Percentiles rank a stretch among this genome's conserved stretches.
Evolutionary conservation across 2,797 vertebrate species (phyloP).

Genomic region (Phaenicophaeus curvirostris): DNA sequence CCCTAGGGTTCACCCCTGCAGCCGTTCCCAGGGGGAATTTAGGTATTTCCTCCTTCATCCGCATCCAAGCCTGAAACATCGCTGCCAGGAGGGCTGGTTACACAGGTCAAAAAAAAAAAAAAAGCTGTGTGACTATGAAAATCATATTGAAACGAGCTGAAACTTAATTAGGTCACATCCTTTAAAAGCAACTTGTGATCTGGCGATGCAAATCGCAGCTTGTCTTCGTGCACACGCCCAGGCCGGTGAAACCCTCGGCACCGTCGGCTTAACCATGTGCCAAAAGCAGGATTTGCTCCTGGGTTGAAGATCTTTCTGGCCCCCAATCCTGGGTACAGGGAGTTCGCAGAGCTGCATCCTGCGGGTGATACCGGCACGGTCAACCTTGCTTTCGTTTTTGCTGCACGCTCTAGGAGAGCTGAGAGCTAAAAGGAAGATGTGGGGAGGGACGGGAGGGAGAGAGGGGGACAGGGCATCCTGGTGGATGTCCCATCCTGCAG

Average conservation of each 20-base stretch:
- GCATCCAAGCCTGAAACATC: background rate
- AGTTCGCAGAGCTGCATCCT: background rate
- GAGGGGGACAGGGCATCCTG: background rate
- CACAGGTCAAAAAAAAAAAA: background rate
- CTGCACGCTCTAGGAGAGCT: rapidly evolving
- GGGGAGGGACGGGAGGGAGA: background rate
- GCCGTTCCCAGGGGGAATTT: background rate
- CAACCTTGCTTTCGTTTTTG: background rate
- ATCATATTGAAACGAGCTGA: constrained; percentile 50
- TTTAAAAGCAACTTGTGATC: constrained; percentile 5
- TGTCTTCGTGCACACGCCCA: background rate
- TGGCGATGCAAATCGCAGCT: constrained; percentile 9
- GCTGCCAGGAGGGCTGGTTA: background rate
- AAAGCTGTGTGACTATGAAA: constrained; percentile 19
- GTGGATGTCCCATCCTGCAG: too few species aligned
- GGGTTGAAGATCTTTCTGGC: too few species aligned
- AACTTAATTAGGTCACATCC: constrained; percentile 63
- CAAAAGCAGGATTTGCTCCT: background rate
- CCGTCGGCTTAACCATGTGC: background rate
- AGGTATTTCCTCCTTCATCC: background rate
- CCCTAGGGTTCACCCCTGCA: rapidly evolving
- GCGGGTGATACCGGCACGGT: rapidly evolving
- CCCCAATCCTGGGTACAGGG: too few species aligned
- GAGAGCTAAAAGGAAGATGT: too few species aligned
- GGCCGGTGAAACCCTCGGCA: background rate